Evolutionary conservation across 1,140 invertebrate genomes (phyloP).

Genomic region (Apis dorsata): DNA sequence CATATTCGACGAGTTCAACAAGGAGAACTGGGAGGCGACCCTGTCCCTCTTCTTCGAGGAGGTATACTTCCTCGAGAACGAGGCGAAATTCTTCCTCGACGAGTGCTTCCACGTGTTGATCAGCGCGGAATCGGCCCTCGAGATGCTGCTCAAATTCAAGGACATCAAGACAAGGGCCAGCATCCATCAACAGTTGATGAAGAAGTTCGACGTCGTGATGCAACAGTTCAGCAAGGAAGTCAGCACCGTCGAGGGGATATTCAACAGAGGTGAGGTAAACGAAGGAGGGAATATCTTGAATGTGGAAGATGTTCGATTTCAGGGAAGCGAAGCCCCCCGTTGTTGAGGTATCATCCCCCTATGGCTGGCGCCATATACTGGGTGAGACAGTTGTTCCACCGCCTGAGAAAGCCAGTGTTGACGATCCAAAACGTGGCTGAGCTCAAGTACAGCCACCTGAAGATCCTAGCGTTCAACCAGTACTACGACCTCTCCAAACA

Average conservation of each 20-base stretch:
- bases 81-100: constrained; percentile 92
- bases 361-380: constrained; percentile 91
- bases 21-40: constrained; percentile 90
- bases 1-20: constrained; percentile 87
- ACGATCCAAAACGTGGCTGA: constrained; percentile 88
- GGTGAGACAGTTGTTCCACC: constrained; percentile 88
- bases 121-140: constrained; percentile 89
- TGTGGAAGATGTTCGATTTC: constrained; percentile 1
- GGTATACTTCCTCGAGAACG: constrained; percentile 87
- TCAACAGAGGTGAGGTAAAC: constrained; percentile 80
- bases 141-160: constrained; percentile 90
- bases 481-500: constrained; percentile 87
- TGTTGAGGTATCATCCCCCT: constrained; percentile 88
- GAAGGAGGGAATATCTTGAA: too few relatives aligned
- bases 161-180: constrained; percentile 87
- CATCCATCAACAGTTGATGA: constrained; percentile 86
- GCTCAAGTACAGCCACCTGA: constrained; percentile 87
- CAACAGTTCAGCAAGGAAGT: constrained; percentile 92
- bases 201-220: constrained; percentile 92
- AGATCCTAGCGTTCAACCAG: constrained; percentile 86
- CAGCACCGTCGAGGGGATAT: constrained; percentile 83
- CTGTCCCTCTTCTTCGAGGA: constrained; percentile 88
- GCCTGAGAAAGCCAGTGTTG: constrained; percentile 88
- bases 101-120: constrained; percentile 87
- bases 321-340: constrained; percentile 87